Conservation (phyloP, 2,797 vertebrate species). For the Geotrypetes seraphini region DNA sequence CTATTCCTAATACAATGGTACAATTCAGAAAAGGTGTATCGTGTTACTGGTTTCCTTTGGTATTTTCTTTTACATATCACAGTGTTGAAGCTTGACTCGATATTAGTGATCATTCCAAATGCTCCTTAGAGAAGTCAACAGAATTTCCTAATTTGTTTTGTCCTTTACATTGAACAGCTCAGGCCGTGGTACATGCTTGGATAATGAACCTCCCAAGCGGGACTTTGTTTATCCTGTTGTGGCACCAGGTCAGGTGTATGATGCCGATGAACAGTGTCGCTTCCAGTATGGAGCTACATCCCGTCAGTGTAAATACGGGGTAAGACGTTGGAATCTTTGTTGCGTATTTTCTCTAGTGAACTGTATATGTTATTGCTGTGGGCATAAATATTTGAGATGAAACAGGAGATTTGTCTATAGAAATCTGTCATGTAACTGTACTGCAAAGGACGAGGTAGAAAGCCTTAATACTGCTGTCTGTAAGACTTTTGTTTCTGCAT, state of each 20-base stretch:
- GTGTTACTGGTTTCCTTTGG: too few relatives aligned
- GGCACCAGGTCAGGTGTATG: conserved; percentile 96
- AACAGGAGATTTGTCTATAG: conserved; percentile 11
- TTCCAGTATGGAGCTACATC: conserved; percentile 96
- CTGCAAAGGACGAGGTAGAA: conserved; percentile 6
- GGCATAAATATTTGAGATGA: conserved; percentile 15
- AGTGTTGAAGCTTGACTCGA: too few relatives aligned
- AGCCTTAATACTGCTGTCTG: conserved; percentile 33
- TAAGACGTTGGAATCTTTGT: conserved; percentile 78
- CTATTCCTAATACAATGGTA: too few relatives aligned
- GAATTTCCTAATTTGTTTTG: conserved; percentile 55
- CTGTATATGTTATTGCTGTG: conserved; percentile 27
- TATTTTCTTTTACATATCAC: too few relatives aligned
- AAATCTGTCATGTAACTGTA: conserved; percentile 1
- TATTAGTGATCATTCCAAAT: too few relatives aligned
- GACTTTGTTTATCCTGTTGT: conserved; percentile 98
- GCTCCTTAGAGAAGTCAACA: too few relatives aligned
- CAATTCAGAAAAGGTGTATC: too few relatives aligned
- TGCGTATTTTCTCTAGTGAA: conserved; percentile 30
- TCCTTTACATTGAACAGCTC: conserved; percentile 91
- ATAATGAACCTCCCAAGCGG: conserved; percentile 97
- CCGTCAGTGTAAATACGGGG: conserved; percentile 97
- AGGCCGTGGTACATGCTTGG: conserved; percentile 98
- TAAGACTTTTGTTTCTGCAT: conserved; percentile 25
- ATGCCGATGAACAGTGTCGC: conserved; percentile 94